Conservation (phyloP, 2,113 vertebrate genomes). For the Callaeas wilsoni region DNA sequence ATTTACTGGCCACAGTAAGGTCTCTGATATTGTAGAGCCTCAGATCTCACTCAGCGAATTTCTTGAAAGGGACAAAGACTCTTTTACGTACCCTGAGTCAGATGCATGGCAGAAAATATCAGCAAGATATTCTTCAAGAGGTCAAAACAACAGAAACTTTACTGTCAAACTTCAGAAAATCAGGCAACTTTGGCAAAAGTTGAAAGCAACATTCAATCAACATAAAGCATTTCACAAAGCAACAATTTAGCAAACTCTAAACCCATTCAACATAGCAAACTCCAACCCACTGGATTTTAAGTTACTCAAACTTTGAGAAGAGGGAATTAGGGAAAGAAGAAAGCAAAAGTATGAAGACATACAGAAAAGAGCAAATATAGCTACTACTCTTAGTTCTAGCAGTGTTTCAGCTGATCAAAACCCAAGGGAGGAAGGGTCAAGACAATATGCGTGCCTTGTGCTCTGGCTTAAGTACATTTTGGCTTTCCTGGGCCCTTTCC, state of each 20-base stretch:
- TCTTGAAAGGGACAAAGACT: not conserved
- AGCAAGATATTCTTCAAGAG: not conserved
- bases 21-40: not conserved
- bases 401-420: not conserved
- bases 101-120: not conserved
- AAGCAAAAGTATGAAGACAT: not conserved
- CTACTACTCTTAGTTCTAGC: not conserved
- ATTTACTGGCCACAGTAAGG: not conserved
- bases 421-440: not conserved
- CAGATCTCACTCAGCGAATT: not conserved
- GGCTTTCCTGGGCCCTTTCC: not conserved
- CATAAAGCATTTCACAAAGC: not conserved
- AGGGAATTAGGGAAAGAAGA: not conserved
- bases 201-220: not conserved
- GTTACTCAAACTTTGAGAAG: not conserved
- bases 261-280: not conserved
- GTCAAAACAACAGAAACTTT: not conserved
- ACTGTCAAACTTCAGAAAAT: not conserved
- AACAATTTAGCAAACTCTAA: not conserved
- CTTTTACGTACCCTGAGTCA: not conserved
- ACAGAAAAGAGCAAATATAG: not conserved
- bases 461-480: not conserved
- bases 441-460: not conserved
- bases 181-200: not conserved
- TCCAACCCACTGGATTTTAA: accelerated